These are phyloP conservation scores for Druceiella hillmani DNA, from an alignment of 2,888 invertebrate genomes.

Conservation along the genomic window DNA sequence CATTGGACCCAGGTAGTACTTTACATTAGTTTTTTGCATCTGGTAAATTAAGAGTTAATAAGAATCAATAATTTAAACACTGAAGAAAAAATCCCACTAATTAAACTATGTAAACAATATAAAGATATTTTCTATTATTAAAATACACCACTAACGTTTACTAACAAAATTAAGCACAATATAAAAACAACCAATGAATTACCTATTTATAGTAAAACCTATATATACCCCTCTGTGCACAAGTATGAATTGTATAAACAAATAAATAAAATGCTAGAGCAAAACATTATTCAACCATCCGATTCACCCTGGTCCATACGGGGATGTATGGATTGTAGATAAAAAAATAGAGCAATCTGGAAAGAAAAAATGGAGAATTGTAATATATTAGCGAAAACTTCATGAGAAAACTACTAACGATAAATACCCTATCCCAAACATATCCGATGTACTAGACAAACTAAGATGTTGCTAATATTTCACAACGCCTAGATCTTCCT, in stretches of 20 bases:
- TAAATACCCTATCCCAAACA: constrained; percentile 30
- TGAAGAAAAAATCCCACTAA: constrained; percentile 25
- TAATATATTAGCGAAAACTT: constrained; percentile 32
- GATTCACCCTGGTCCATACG: too few relatives aligned
- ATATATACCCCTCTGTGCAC: constrained; percentile 30
- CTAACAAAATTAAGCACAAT: constrained; percentile 28
- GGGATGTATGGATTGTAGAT: constrained; percentile 28
- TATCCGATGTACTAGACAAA: constrained; percentile 31
- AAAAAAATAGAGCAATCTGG: constrained; percentile 29
- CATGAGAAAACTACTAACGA: constrained; percentile 32
- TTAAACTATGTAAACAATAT: constrained; percentile 23
- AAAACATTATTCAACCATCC: too few relatives aligned
- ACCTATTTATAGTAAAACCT: constrained; percentile 29
- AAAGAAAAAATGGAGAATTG: constrained; percentile 29
- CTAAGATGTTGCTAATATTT: constrained; percentile 31
- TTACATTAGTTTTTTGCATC: too few relatives aligned
- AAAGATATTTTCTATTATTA: constrained; percentile 29
- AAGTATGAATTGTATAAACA: too few relatives aligned
- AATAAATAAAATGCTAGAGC: too few relatives aligned
- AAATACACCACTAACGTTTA: constrained; percentile 26
- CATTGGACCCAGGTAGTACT: too few relatives aligned
- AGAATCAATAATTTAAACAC: constrained; percentile 24
- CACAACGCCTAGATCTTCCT: constrained; percentile 31
- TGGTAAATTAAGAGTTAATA: constrained; percentile 6
- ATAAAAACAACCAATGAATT: constrained; percentile 27